These are phyloP conservation scores for Syritta pipiens DNA, from an alignment of 2,888 invertebrate genomes.

Conservation along the genomic window DNA sequence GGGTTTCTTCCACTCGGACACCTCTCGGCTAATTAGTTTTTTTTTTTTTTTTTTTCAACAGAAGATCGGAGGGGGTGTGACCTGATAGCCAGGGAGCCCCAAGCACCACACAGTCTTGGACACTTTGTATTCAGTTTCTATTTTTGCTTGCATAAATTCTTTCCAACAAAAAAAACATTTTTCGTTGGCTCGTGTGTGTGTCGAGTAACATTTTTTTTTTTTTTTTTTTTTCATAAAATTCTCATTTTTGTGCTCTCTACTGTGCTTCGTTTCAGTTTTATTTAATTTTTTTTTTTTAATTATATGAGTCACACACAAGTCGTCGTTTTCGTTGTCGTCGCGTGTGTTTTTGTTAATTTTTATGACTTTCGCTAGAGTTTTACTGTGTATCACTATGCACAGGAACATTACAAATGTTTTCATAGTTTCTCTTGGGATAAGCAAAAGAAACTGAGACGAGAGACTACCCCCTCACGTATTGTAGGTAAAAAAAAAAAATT, in stretches of 20 bases:
- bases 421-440: too few relatives aligned
- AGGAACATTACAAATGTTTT: conserved; percentile 1
- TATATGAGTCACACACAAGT: conserved; percentile 17
- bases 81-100: not conserved
- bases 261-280: not conserved
- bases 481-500: not conserved
- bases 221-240: conserved; percentile 1
- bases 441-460: too few relatives aligned
- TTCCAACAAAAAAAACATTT: conserved; percentile 21
- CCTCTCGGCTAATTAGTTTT: too few relatives aligned
- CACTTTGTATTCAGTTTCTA: conserved; percentile 19
- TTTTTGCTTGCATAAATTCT: conserved; percentile 24
- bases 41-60: too few relatives aligned
- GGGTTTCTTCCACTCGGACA: too few relatives aligned
- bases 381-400: not conserved
- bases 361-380: conserved; percentile 4
- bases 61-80: not conserved
- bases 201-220: conserved; percentile 9
- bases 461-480: too few relatives aligned
- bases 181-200: not conserved
- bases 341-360: conserved; percentile 33
- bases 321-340: conserved; percentile 15
- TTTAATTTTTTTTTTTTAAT: not conserved
- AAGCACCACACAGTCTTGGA: not conserved
- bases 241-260: not conserved